Evolutionary conservation across 2,888 invertebrate species (phyloP).

Genomic region (Frankliniella intonsa): DNA sequence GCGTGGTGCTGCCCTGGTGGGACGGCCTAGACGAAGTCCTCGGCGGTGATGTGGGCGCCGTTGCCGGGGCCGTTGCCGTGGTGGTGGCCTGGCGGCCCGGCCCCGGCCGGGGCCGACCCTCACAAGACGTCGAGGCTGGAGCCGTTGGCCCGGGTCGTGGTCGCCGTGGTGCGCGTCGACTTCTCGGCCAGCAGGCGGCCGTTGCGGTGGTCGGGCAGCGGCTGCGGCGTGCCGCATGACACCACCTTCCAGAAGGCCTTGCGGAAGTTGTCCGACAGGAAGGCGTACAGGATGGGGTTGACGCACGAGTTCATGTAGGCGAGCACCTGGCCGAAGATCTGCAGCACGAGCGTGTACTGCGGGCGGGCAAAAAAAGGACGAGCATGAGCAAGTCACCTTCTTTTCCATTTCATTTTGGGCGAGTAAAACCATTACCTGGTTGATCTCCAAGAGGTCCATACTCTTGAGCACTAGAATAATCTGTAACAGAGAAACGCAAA

Average conservation of each 20-base stretch:
- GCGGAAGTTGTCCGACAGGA: slow-evolving; percentile 89
- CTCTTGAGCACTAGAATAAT: slow-evolving; percentile 75
- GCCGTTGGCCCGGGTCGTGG: slow-evolving; percentile 31
- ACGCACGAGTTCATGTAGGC: slow-evolving; percentile 94
- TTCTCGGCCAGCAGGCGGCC: slow-evolving; percentile 38
- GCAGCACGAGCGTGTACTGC: slow-evolving; percentile 62
- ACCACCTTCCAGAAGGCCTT: slow-evolving; percentile 76
- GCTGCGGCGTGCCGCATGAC: slow-evolving; percentile 46
- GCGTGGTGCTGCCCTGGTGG: background rate
- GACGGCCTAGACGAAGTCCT: background rate
- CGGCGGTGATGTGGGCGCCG: background rate
- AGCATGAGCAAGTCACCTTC: no score
- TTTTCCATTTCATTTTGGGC: no score
- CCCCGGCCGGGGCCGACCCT: slow-evolving; percentile 28
- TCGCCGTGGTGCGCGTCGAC: slow-evolving; percentile 39
- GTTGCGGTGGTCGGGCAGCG: slow-evolving; percentile 34
- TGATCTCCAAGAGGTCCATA: slow-evolving; percentile 64
- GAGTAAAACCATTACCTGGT: slow-evolving; percentile 45
- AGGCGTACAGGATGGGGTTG: slow-evolving; percentile 91
- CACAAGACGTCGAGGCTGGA: slow-evolving; percentile 36
- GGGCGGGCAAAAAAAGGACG: no score
- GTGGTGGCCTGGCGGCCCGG: background rate
- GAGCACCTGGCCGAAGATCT: slow-evolving; percentile 72
- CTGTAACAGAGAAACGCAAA: slow-evolving; percentile 47
- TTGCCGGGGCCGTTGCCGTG: background rate